Percentiles rank a stretch among this genome's conserved stretches.
Evolutionary conservation across 2,113 vertebrate species (phyloP).

Genomic region (Capreolus pygargus): DNA sequence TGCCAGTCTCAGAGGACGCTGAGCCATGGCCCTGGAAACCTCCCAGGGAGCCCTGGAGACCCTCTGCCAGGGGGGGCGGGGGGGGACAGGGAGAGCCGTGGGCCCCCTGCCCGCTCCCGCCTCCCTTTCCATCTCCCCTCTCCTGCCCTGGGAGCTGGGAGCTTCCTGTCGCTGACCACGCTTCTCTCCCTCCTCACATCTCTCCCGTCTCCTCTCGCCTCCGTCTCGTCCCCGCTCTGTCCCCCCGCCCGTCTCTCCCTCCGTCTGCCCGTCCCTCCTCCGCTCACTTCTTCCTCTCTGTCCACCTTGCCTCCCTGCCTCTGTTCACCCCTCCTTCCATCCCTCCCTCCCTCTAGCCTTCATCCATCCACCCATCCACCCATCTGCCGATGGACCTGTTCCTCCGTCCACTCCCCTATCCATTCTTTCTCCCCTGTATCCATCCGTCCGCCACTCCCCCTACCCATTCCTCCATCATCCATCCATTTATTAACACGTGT

Average conservation of each 20-base stretch:
- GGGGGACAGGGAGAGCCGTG: fast-evolving
- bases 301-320: fast-evolving
- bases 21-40: not conserved
- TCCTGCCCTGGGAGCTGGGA: not conserved
- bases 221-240: fast-evolving
- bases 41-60: not conserved
- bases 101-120: not conserved
- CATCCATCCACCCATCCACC: fast-evolving
- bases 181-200: fast-evolving
- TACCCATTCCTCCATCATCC: not conserved
- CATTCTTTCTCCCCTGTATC: not conserved
- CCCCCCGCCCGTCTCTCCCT: fast-evolving
- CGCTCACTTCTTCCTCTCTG: fast-evolving
- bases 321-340: not conserved
- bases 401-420: fast-evolving
- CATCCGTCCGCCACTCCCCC: not conserved
- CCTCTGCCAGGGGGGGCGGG: fast-evolving
- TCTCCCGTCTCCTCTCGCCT: fast-evolving
- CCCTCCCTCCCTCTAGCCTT: fast-evolving
- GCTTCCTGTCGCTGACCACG: fast-evolving
- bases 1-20: not conserved
- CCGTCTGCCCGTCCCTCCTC: fast-evolving
- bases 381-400: fast-evolving
- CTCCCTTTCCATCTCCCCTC: not conserved
- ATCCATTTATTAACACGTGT: fast-evolving